These are phyloP conservation scores for Mylabris sibirica DNA, from an alignment of 2,888 invertebrate genomes.

Conservation along the genomic window DNA sequence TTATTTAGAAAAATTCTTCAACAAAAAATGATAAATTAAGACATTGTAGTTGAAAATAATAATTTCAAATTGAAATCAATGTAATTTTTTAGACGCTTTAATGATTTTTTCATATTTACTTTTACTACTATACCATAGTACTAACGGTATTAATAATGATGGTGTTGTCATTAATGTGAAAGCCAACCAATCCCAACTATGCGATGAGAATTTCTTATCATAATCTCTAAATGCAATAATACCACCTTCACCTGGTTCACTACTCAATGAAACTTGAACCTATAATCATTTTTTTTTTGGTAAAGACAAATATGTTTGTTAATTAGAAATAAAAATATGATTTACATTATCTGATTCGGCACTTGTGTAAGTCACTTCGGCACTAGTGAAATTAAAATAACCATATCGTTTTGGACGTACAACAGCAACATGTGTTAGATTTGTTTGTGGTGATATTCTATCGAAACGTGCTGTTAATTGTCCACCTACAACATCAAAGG, in stretches of 20 bases:
- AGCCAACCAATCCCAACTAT: conserved; percentile 95
- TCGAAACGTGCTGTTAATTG: conserved; percentile 83
- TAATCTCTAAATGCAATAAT: conserved; percentile 93
- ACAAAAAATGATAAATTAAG: conserved; percentile 6
- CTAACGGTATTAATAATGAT: conserved; percentile 91
- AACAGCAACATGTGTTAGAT: conserved; percentile 93
- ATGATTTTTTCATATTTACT: conserved; percentile 88
- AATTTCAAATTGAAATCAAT: conserved; percentile 49
- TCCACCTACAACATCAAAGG: conserved; percentile 90
- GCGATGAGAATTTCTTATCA: conserved; percentile 96
- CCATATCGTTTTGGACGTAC: conserved; percentile 89
- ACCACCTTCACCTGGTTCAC: conserved; percentile 95
- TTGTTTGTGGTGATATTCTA: conserved; percentile 90
- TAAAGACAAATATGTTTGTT: background rate
- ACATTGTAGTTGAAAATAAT: background rate
- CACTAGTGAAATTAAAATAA: conserved; percentile 96
- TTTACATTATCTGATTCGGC: conserved; percentile 77
- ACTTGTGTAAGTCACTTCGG: conserved; percentile 87
- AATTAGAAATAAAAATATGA: conserved; percentile 19
- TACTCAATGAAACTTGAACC: conserved; percentile 76
- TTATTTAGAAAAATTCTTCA: conserved; percentile 2
- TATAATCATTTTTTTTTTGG: conserved; percentile 51
- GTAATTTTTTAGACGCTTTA: conserved; percentile 73
- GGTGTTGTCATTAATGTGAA: conserved; percentile 97
- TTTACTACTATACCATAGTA: conserved; percentile 94